Base-by-base conservation (phyloP, 2,113 vertebrate species). In the Microtus oregoni region DNA sequence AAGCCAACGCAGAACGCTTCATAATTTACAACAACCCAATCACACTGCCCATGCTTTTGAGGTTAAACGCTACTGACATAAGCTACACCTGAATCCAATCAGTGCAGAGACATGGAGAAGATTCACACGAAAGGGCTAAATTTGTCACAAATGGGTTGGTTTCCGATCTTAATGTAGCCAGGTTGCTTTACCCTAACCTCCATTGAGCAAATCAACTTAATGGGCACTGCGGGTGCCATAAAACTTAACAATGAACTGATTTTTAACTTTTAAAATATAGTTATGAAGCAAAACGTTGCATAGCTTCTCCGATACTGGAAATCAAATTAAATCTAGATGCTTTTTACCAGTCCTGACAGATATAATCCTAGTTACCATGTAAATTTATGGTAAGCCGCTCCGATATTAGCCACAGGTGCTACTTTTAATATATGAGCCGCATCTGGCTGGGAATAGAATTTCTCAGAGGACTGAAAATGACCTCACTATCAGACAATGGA, bases 391-490 rank as follows among this genome's bases (percentile, higher is more conserved):
- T 99, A 99, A 99, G 98, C 98, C 98, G 98, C 98, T 99, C 98
- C 98, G 98, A 99, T 99, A 99, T 99, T 99, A 99, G 98, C 98
- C 98, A 99, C 99, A 99, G 99, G 99, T 99, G 99, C 98, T 99
- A 99, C 98, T 99, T 99, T 99, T 99, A 99, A 99, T 99, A 99
- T 99, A 99, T 98, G 97, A 98, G 98, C 98, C 77, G 98, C 99
- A 99, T 99, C 99, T 99, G 99, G 98, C 97, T 99, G 98, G 99
- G 98, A 99, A 99, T 99, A 99, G 98, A 98, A 98, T 98, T 98
- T 98, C 99, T 98, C 99, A 97, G 98, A 98, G 98, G 98, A 98
- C 98, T 98, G 98, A 98, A 98, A 99, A 99, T 99, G 98, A 99
- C 98, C 98, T 99, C 98, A 99, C 98, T 98, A 98, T 98, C 98